A percentile compares a stretch with the other conserved stretches of the same genome.
phyloP scores from a whole-genome alignment of 2,888 invertebrate species.

The Cotesia congregata region DNA sequence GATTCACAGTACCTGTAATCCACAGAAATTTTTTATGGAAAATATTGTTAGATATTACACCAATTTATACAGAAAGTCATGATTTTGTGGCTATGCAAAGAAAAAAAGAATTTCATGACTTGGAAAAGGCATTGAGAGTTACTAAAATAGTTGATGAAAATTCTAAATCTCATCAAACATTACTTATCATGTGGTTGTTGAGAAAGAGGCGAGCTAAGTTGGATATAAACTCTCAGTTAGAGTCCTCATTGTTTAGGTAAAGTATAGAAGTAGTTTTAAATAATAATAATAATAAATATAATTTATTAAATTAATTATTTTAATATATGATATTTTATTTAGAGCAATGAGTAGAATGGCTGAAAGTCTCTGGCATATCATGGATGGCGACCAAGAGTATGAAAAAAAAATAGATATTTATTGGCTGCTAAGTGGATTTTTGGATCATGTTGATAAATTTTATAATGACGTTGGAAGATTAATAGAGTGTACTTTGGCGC shows the following conservation, averaged over 20 bases:
- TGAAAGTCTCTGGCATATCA: conserved; percentile 79
- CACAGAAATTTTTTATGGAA: conserved; percentile 90
- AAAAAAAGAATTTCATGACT: conserved; percentile 81
- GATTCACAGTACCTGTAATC: conserved; percentile 86
- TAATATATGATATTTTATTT: conserved; percentile 24
- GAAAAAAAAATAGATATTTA: conserved; percentile 78
- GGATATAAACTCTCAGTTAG: conserved; percentile 63
- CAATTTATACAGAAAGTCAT: conserved; percentile 83
- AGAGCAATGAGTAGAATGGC: conserved; percentile 71
- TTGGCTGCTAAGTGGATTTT: conserved; percentile 86
- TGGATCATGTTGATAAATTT: conserved; percentile 78
- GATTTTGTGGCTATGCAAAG: conserved; percentile 83
- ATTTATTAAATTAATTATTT: no score
- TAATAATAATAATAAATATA: no score
- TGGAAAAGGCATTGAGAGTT: conserved; percentile 79
- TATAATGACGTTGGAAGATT: conserved; percentile 77
- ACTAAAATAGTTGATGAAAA: conserved; percentile 77
- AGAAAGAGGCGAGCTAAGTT: conserved; percentile 78
- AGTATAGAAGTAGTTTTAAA: conserved; percentile 39
- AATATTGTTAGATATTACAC: conserved; percentile 84
- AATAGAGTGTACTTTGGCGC: conserved; percentile 76
- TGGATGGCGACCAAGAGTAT: conserved; percentile 75
- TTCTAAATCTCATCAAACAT: conserved; percentile 78
- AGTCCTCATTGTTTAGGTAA: conserved; percentile 63
- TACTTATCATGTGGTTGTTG: conserved; percentile 85